Evolutionary conservation across 2,113 vertebrate species (phyloP), one percentile per base, ranked within the genome.

Genomic region (Callionymus lyra): DNA sequence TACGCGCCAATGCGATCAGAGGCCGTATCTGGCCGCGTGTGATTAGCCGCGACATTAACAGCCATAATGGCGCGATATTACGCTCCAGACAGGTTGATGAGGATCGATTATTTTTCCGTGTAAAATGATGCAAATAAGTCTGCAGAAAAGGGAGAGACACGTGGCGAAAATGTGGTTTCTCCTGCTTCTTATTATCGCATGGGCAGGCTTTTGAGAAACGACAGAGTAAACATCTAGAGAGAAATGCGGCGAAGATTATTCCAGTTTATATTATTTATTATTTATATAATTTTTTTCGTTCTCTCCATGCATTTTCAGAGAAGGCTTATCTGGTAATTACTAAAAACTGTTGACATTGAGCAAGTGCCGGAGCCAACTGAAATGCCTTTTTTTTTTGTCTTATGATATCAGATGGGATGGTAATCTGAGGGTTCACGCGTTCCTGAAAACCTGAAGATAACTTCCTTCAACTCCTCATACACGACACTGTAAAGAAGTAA

Each of bases 321-420:
- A 76, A 79, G 56, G 68, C 76, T 78, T 80, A 83, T 83, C 78
- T 72, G 33, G 70, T 81, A 81, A 80, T 83, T 79, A 78, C 78
- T 76, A 70, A 79, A 76, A 73, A 74, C 72, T 73, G 70, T 79
- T 80, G 76, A 78, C 76, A 78, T 47, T 78, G 76, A 79, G 76
- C 66, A 71, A 80, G 74, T 67, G 74, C 70, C 69, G 61, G 73
- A 67, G 64, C 76, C 70, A 71, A 55, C 53, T 63, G 69, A 79
- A 77, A 72, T 76, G 72, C 64, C 63, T 72, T 77, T 79, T 82
- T 81, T 72, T 77, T 79, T 82, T 81, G 76, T 75, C 68, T 74
- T 68, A 70, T 68, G 63, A 75, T 81, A 79, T 79, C 76, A 76
- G 74, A 83, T 83, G 65, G 70, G 64, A 70, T 76, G 65, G 63